Base-by-base conservation (phyloP, 2,888 invertebrate species). In the Frankliniella intonsa region DNA sequence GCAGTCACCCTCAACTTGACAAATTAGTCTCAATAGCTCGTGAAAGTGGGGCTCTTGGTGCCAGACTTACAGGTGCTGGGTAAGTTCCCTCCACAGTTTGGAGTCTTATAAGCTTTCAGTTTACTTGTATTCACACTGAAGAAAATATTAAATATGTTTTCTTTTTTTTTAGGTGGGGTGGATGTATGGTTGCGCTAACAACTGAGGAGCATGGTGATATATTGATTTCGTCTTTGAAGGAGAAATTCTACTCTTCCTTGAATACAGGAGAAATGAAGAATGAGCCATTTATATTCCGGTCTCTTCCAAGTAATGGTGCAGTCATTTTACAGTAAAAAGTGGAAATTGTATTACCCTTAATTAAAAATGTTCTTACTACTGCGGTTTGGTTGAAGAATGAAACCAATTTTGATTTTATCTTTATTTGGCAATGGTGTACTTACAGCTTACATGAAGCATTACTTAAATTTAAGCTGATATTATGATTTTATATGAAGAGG, bases 21-120 rank as follows among this genome's bases (percentile, higher is more conserved):
- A 89, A 90, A 82, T 90, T 99, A 38, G 95, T 97, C 27, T 90
- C 92, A 51, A 88, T 94, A 86, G 95, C 94, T 12, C 90, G 90
- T 83, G 91, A 92, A 81, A 89, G 91, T 83, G 91, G 91, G 49
- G 91, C 92, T 7, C 89, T 94, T n/a, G 95, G 96, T 79, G 95
- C 96, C n/a, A 92, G 99, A 81, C 90, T 99, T 69, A 99, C 99
- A 1, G 99, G 99, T 62, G 99, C 99, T 51, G 97, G 97, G 90
- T 93, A 87, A 88, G 87, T 86, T 55, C 51, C 38, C n/a, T 50
- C n/a, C n/a, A n/a, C n/a, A n/a, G n/a, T n/a, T n/a, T n/a, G n/a
- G n/a, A n/a, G n/a, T n/a, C 50, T 82, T 51, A 38, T 12, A 3
- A 49, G 11, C n/a, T 69, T 80, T 27, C 25, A 62, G 27, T 84